Base-by-base conservation (phyloP, 2,888 invertebrate genomes). In the Polia nebulosa region DNA sequence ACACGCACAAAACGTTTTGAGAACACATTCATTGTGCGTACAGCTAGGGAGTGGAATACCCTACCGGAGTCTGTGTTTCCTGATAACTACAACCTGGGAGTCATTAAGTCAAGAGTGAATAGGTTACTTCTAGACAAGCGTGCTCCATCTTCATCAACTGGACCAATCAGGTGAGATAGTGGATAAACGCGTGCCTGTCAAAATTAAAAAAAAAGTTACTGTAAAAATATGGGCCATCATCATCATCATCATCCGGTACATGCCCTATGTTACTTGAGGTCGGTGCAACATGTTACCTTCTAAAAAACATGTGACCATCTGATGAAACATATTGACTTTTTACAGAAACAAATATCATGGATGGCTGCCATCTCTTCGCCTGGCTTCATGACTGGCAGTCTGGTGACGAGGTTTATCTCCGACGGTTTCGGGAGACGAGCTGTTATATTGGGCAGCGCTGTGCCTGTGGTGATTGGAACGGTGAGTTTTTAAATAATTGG, bases 301-400 rank as follows among this genome's bases (percentile, higher is more conserved):
- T 39, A 47, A 25, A 49, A 49, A 27, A 17, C 25, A 27, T 17
- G 17, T 17, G 9, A 7, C 11, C 0, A 51, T 6, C 11, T n/a
- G 20, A 51, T 6, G 11, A 32, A 13, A n/a, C 13, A 52, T 32
- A 32, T 20, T n/a, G 32, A 2, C 13, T 20, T 20, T 20, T 20
- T 20, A 20, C n/a, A 94, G 93, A 7, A 64, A 25, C 15, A 69
- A 34, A 73, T 69, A 25, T 67, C 63, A 17, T 93, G 93, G 91
- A 85, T 94, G 87, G 68, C 91, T 8, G 85, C 91, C 0, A 66
- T 92, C 59, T 81, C 88, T 0, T 83, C 93, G 0, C 89, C 90
- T 2, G 94, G 94, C 0, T 92, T 90, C 72, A 89, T 93, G 77
- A 56, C 78, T 0, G 94, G 94, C 9, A 94, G 93, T 62, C 52